Evolutionary conservation across 2,797 vertebrate genomes (phyloP).

Genomic region (Scleropages formosus): DNA sequence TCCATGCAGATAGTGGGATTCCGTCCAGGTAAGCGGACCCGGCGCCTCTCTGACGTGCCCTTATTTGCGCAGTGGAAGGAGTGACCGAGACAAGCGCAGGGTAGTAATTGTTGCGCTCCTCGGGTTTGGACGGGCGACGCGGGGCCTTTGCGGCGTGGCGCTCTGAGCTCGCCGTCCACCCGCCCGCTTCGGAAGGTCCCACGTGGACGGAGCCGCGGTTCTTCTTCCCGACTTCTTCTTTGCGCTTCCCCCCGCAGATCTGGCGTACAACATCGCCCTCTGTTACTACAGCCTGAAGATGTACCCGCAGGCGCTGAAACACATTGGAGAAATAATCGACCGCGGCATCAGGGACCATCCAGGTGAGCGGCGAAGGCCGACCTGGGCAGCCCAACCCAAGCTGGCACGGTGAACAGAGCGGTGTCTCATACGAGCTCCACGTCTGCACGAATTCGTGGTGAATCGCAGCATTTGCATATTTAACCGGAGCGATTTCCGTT

Average conservation of each 20-base stretch:
- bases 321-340: conserved; percentile 84
- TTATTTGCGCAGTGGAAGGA: not conserved
- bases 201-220: not conserved
- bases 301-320: conserved; percentile 77
- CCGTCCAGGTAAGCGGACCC: conserved; percentile 69
- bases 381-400: too few relatives aligned
- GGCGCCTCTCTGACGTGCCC: not conserved
- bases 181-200: not conserved
- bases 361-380: conserved; percentile 48
- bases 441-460: too few relatives aligned
- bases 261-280: conserved; percentile 89
- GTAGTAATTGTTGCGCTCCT: conserved; percentile 39
- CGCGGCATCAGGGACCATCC: conserved; percentile 87
- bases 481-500: too few relatives aligned
- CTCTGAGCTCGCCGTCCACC: not conserved
- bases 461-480: too few relatives aligned
- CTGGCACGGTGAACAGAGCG: too few relatives aligned
- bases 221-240: conserved; percentile 1
- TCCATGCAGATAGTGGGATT: conserved; percentile 85
- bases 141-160: not conserved
- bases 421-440: too few relatives aligned
- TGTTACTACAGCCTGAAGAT: conserved; percentile 84
- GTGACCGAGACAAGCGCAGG: conserved; percentile 15
- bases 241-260: conserved; percentile 55
- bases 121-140: conserved; percentile 34